Evolutionary conservation across 2,113 vertebrate species (phyloP).

Genomic region (Phylloscopus trochilus): DNA sequence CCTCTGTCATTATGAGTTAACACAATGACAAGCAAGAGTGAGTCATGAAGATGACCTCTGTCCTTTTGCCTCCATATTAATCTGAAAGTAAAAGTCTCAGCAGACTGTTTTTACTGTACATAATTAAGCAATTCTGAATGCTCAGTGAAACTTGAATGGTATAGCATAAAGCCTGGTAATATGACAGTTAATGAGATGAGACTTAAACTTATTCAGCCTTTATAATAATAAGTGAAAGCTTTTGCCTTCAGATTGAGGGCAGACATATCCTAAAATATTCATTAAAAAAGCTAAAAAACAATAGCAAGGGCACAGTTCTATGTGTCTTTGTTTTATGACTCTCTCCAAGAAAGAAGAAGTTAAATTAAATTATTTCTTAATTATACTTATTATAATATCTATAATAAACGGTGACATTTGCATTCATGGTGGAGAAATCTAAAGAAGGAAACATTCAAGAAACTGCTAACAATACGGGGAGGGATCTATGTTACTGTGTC

Average conservation of each 20-base stretch:
- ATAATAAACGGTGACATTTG: conserved; percentile 41
- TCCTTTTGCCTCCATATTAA: conserved; percentile 50
- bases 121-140: conserved; percentile 77
- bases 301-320: conserved; percentile 4
- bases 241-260: conserved; percentile 54
- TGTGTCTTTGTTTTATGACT: conserved; percentile 14
- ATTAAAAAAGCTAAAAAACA: conserved; percentile 50
- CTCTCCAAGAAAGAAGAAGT: conserved; percentile 31
- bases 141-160: conserved; percentile 67
- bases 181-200: conserved; percentile 74
- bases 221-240: conserved; percentile 66
- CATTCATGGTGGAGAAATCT: not conserved
- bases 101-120: conserved; percentile 71
- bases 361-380: conserved; percentile 50
- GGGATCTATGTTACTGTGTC: not conserved
- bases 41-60: conserved; percentile 60
- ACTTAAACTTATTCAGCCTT: conserved; percentile 62
- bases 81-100: conserved; percentile 56
- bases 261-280: conserved; percentile 26
- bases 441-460: not conserved
- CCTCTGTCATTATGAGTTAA: conserved; percentile 50
- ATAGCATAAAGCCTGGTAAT: conserved; percentile 67
- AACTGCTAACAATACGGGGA: not conserved
- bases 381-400: conserved; percentile 33
- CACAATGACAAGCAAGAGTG: conserved; percentile 5